These are phyloP conservation scores for Parazoanthus darwini DNA, from an alignment of 92 coral and sea anemone species.

Conservation along the genomic window DNA sequence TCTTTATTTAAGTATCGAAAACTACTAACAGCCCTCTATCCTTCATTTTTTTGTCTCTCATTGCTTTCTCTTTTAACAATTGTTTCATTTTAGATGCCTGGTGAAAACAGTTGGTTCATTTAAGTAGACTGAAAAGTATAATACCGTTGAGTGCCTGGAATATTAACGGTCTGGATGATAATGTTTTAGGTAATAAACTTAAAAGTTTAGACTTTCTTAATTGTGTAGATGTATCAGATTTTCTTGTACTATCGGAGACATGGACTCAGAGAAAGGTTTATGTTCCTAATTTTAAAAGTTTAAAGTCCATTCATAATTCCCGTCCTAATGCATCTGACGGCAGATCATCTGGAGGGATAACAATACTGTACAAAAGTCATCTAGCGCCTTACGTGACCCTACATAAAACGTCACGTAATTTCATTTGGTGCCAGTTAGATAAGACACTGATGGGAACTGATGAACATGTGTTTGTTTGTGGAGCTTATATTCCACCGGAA, in stretches of 20 bases:
- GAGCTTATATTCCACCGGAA: too few relatives aligned
- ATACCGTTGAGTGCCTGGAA: constrained; percentile 37
- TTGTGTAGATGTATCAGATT: background rate
- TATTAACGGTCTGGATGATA: constrained; percentile 32
- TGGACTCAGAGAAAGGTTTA: constrained; percentile 19
- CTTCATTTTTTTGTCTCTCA: background rate
- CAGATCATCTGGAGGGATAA: too few relatives aligned
- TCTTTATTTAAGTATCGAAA: background rate
- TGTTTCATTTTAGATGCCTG: too few relatives aligned
- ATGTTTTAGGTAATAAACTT: constrained; percentile 19
- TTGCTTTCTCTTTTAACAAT: background rate
- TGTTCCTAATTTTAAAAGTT: too few relatives aligned
- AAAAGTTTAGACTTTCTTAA: constrained; percentile 17
- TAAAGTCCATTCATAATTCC: too few relatives aligned
- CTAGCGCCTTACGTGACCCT: too few relatives aligned
- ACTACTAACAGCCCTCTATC: background rate
- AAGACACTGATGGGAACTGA: too few relatives aligned
- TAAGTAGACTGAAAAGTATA: constrained; percentile 29
- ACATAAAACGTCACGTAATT: too few relatives aligned
- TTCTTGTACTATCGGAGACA: constrained; percentile 32
- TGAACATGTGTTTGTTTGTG: too few relatives aligned
- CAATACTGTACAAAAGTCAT: too few relatives aligned
- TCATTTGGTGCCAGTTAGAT: too few relatives aligned
- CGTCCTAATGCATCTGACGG: too few relatives aligned
- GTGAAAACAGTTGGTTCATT: background rate